Evolutionary conservation across 2,888 invertebrate genomes (phyloP).

Genomic region (Drosophila eohydei): DNA sequence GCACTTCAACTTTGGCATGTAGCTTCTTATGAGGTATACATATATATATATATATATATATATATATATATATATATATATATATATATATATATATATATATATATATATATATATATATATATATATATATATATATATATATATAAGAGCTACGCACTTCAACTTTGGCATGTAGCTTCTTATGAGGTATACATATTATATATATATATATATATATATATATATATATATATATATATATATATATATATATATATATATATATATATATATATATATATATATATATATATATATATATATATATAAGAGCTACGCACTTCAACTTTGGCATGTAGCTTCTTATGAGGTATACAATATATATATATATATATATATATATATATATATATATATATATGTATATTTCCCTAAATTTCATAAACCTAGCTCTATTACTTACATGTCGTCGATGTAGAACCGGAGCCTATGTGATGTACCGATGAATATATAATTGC

Average conservation of each 20-base stretch:
- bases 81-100: not conserved
- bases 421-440: constrained; percentile 16
- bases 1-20: not conserved
- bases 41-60: not conserved
- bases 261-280: not conserved
- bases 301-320: too few relatives aligned
- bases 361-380: too few relatives aligned
- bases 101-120: not conserved
- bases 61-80: not conserved
- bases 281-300: not conserved
- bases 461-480: constrained; percentile 81
- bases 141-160: too few relatives aligned
- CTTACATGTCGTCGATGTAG: constrained; percentile 83
- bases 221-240: not conserved
- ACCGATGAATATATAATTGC: constrained; percentile 83
- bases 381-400: not conserved
- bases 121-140: not conserved
- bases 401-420: not conserved
- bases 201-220: not conserved
- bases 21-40: not conserved
- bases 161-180: not conserved
- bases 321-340: not conserved
- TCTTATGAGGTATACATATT: not conserved
- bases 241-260: not conserved
- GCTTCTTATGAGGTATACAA: not conserved